These are phyloP conservation scores for Pseudocheirus occidentalis DNA, from an alignment of 2,797 vertebrate species.

Conservation along the genomic window DNA sequence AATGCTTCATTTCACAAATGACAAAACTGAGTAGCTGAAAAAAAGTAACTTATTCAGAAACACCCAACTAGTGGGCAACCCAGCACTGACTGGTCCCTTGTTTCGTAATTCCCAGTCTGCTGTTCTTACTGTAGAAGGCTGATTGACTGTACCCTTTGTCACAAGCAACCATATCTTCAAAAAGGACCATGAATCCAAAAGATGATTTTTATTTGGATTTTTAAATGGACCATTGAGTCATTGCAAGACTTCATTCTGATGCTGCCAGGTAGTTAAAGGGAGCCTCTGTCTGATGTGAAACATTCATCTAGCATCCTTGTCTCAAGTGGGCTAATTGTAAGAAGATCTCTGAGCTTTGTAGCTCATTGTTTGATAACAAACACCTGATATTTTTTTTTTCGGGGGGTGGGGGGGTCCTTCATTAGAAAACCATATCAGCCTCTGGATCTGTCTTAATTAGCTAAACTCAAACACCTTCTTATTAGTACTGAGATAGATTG, in stretches of 20 bases:
- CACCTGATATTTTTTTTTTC: constrained; percentile 34
- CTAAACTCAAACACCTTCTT: constrained; percentile 64
- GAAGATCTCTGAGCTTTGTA: constrained; percentile 49
- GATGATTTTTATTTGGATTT: not conserved
- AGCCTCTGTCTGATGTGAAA: constrained; percentile 59
- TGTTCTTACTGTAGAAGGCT: not conserved
- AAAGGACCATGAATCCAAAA: not conserved
- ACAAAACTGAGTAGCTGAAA: not conserved
- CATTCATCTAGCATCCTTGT: constrained; percentile 53
- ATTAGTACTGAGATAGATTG: constrained; percentile 41
- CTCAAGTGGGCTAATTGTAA: constrained; percentile 52
- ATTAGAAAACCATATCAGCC: constrained; percentile 63
- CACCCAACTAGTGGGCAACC: not conserved
- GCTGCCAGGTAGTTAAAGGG: not conserved
- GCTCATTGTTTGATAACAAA: constrained; percentile 73
- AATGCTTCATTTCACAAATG: not conserved
- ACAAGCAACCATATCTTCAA: not conserved
- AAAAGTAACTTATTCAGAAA: not conserved
- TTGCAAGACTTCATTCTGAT: not conserved
- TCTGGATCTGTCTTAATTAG: constrained; percentile 74
- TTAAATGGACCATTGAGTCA: not conserved
- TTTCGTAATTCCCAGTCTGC: not conserved
- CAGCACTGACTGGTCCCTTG: not conserved
- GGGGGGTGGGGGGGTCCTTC: constrained; percentile 30
- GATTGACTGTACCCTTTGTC: not conserved